Conservation (phyloP, 2,113 vertebrate genomes). For the Colossoma macropomum region DNA sequence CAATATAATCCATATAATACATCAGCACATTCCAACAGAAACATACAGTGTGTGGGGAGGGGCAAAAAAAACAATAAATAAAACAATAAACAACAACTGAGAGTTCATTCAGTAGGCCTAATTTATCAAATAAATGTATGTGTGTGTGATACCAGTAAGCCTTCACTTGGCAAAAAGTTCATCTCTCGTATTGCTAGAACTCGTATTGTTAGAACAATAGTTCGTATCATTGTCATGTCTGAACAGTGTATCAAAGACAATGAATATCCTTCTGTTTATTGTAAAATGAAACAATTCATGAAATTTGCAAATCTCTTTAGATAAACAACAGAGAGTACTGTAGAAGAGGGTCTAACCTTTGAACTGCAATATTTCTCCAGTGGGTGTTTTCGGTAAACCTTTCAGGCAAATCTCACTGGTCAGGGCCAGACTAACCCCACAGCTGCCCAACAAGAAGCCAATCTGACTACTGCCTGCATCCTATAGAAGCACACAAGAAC, state of each 20-base stretch:
- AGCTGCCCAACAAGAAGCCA: conserved; percentile 95
- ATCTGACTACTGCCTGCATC: conserved; percentile 97
- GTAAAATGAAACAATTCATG: background rate
- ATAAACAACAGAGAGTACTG: background rate
- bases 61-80: too few relatives aligned
- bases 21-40: too few relatives aligned
- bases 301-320: background rate
- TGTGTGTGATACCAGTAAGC: too few relatives aligned
- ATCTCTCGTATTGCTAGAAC: too few relatives aligned
- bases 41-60: too few relatives aligned
- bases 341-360: conserved; percentile 83
- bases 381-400: conserved; percentile 95
- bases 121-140: too few relatives aligned
- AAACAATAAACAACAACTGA: too few relatives aligned
- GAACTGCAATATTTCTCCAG: conserved; percentile 95
- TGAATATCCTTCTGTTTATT: background rate
- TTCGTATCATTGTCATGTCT: too few relatives aligned
- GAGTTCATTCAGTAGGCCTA: too few relatives aligned
- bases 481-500: conserved; percentile 67
- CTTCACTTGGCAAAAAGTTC: too few relatives aligned
- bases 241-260: background rate
- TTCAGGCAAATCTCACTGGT: conserved; percentile 98
- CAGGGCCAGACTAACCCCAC: conserved; percentile 91
- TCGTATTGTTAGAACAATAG: too few relatives aligned
- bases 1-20: too few relatives aligned